A percentile compares a stretch with the other conserved stretches of the same genome.
These are phyloP conservation scores for Trinorchestia longiramus DNA, from an alignment of 1,140 invertebrate species.

Conservation along the genomic window DNA sequence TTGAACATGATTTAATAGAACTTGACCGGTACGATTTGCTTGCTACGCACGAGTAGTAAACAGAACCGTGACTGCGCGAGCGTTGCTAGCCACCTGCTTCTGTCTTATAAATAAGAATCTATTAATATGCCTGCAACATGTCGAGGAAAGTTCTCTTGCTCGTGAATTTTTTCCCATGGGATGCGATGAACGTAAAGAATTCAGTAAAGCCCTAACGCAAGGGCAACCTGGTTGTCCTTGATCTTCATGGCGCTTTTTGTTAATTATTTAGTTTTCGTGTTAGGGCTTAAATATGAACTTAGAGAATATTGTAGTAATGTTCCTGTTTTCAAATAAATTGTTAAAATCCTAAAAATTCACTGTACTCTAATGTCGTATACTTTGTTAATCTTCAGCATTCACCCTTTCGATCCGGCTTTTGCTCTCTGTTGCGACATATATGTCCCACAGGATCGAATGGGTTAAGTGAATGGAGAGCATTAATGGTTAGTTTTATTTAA, in stretches of 20 bases:
- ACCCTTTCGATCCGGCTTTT: no score
- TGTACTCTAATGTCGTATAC: neutral
- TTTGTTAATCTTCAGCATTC: neutral
- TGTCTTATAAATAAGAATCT: slow-evolving; percentile 13
- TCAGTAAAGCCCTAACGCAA: neutral
- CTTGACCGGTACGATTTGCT: no score
- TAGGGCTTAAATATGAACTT: neutral
- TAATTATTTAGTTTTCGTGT: neutral
- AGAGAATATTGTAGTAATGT: neutral
- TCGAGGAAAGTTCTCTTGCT: neutral
- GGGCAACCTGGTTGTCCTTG: neutral
- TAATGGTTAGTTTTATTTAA: no score
- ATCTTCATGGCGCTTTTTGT: neutral
- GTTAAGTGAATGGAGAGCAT: no score
- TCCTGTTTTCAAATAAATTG: neutral
- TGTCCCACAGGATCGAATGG: no score
- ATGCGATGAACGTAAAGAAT: neutral
- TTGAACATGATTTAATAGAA: no score
- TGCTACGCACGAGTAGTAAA: no score
- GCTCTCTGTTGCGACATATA: no score
- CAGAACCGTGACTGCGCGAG: neutral
- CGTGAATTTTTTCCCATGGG: neutral
- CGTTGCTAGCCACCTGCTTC: neutral
- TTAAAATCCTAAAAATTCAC: neutral
- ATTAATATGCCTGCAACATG: neutral